These are phyloP conservation scores for Xylophagus ater DNA, from an alignment of 2,888 invertebrate species.

Conservation along the genomic window DNA sequence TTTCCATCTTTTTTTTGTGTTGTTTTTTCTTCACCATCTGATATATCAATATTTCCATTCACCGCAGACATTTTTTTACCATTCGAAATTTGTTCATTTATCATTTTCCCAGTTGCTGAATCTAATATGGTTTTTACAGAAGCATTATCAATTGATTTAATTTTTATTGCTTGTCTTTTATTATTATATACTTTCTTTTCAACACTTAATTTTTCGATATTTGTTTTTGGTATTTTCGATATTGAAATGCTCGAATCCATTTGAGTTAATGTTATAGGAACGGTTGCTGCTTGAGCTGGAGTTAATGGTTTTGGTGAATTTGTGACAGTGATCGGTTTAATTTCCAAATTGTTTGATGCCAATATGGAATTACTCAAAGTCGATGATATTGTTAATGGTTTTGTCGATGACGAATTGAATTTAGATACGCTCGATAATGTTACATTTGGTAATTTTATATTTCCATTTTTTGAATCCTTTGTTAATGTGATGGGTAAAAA, in stretches of 20 bases:
- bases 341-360: slow-evolving; percentile 10
- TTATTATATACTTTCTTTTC: too few relatives aligned
- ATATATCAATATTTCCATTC: too few relatives aligned
- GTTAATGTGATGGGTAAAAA: slow-evolving; percentile 10
- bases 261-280: not conserved
- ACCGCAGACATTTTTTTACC: too few relatives aligned
- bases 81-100: slow-evolving; percentile 7
- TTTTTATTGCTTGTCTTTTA: too few relatives aligned
- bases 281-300: slow-evolving; percentile 13
- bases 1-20: too few relatives aligned
- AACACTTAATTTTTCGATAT: too few relatives aligned
- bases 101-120: not conserved
- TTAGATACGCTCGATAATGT: too few relatives aligned
- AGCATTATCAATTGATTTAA: too few relatives aligned
- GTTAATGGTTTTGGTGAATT: slow-evolving; percentile 9
- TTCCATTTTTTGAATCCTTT: slow-evolving; percentile 10
- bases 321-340: slow-evolving; percentile 13
- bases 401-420: slow-evolving; percentile 1
- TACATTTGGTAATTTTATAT: not conserved
- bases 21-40: too few relatives aligned
- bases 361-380: slow-evolving; percentile 2
- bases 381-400: not conserved
- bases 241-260: not conserved
- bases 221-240: too few relatives aligned
- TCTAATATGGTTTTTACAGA: not conserved